Evolutionary conservation across 2,113 vertebrate species (phyloP).

Genomic region (Synodontis membranacea): DNA sequence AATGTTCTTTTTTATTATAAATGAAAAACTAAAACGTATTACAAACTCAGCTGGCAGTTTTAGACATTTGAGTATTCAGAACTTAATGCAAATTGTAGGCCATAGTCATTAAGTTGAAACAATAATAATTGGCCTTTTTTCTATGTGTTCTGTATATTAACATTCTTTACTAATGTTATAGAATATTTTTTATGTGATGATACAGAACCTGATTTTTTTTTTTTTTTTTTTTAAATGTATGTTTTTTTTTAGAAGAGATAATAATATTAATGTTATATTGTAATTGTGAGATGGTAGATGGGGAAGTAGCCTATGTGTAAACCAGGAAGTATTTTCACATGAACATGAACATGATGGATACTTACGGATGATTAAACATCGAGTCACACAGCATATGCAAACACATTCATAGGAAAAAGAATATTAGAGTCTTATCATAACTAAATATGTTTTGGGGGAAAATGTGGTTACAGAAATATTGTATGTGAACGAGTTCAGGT

Average conservation of each 20-base stretch:
- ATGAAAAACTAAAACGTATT: not conserved
- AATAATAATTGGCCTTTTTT: slow-evolving; percentile 2
- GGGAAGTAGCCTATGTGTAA: not conserved
- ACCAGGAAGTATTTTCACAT: not conserved
- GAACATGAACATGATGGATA: not conserved
- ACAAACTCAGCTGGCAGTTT: not conserved
- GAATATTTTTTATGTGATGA: not conserved
- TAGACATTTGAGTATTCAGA: not conserved
- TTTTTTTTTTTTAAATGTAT: no score
- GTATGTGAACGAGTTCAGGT: not conserved
- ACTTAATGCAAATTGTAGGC: not conserved
- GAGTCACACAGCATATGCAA: not conserved
- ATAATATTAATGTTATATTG: not conserved
- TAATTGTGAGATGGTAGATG: not conserved
- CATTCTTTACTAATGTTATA: not conserved
- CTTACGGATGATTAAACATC: not conserved
- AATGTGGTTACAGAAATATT: not conserved
- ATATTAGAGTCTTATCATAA: not conserved
- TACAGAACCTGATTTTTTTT: not conserved
- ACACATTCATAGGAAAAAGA: not conserved
- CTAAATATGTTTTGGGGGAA: not conserved
- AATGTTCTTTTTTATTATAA: not conserved
- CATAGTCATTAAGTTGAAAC: not conserved
- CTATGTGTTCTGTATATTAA: not conserved
- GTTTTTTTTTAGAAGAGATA: not conserved